Conservation (phyloP, 1,140 invertebrate genomes). For the Drosophila kurseongensis region DNA sequence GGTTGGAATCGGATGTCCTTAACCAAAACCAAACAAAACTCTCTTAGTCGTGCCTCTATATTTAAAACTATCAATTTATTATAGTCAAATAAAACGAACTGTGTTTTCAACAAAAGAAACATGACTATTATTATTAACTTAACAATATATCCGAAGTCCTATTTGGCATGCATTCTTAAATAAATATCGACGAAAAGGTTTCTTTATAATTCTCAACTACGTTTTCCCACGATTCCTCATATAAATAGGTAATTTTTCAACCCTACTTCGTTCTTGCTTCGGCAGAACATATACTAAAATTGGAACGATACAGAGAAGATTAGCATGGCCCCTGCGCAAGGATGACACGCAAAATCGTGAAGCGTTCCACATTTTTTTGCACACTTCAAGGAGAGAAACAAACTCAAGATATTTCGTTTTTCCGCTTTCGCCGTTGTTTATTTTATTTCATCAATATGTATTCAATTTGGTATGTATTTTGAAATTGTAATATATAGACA, state of each 20-base stretch:
- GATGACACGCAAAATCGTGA: slow-evolving; percentile 96
- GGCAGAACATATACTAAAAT: slow-evolving; percentile 92
- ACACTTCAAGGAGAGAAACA: background rate
- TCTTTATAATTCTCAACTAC: slow-evolving; percentile 47
- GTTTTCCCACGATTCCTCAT: background rate
- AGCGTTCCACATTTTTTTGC: slow-evolving; percentile 92
- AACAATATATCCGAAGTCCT: too few species aligned
- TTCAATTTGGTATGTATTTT: slow-evolving; percentile 63
- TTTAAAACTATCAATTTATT: slow-evolving; percentile 59
- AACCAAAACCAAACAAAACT: slow-evolving; percentile 49
- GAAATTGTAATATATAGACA: slow-evolving; percentile 59
- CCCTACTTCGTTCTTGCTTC: slow-evolving; percentile 87
- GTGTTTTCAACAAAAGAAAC: slow-evolving; percentile 61
- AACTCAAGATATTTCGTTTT: slow-evolving; percentile 8
- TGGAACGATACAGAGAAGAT: slow-evolving; percentile 97
- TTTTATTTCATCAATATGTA: slow-evolving; percentile 44
- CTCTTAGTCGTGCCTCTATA: slow-evolving; percentile 76
- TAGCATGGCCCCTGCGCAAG: slow-evolving; percentile 97
- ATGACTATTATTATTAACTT: too few species aligned
- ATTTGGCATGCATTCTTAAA: background rate
- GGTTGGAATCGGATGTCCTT: slow-evolving; percentile 2
- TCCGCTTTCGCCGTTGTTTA: slow-evolving; percentile 71
- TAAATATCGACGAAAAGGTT: too few species aligned
- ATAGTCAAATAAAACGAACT: slow-evolving; percentile 67
- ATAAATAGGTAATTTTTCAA: slow-evolving; percentile 22